Conservation (phyloP, 2,797 vertebrate genomes). For the Enteromius paludinosus region DNA sequence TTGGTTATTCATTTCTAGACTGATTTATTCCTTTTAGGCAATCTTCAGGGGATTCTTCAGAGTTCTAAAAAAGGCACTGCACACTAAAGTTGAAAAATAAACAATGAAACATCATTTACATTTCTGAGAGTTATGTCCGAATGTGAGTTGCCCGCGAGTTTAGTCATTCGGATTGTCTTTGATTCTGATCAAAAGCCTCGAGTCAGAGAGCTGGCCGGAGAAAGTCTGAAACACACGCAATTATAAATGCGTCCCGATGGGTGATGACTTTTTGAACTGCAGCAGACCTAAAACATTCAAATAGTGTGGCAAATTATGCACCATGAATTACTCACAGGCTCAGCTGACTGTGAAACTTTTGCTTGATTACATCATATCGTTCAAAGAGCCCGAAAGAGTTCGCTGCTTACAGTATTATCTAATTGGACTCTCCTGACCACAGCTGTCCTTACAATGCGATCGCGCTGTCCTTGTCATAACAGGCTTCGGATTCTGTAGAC, state of each 20-base stretch:
- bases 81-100: constrained; percentile 34
- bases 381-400: constrained; percentile 4
- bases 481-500: not conserved
- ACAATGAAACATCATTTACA: constrained; percentile 47
- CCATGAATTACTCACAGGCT: constrained; percentile 21
- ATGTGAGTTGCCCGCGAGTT: not conserved
- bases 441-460: not conserved
- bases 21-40: not conserved
- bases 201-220: constrained; percentile 9
- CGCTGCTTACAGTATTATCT: constrained; percentile 22
- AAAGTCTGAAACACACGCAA: constrained; percentile 24
- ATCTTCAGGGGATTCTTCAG: not conserved
- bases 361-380: constrained; percentile 31
- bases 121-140: constrained; percentile 29
- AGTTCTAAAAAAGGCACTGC: not conserved
- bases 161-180: constrained; percentile 38
- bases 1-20: not conserved
- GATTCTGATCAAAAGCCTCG: constrained; percentile 48
- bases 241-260: constrained; percentile 29
- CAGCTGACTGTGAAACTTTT: constrained; percentile 1
- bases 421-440: constrained; percentile 20
- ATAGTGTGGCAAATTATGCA: constrained; percentile 6
- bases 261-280: constrained; percentile 40
- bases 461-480: not conserved
- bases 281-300: constrained; percentile 25